Conservation (phyloP, 2,113 vertebrate genomes). For the Calypte anna region DNA sequence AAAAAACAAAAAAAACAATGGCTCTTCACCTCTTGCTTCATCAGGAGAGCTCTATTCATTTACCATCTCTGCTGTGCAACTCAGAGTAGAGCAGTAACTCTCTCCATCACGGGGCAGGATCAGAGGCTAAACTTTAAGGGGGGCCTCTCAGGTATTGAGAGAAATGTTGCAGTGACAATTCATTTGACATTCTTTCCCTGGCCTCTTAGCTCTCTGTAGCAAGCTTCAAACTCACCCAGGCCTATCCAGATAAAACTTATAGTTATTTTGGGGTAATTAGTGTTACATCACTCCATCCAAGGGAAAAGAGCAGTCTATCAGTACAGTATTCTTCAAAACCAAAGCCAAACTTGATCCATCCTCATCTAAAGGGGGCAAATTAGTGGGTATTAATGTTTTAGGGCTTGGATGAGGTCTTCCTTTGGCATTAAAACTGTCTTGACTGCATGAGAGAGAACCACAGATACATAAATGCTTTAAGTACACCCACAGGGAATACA, state of each 20-base stretch:
- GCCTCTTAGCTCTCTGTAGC: not conserved
- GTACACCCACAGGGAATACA: conserved; percentile 7
- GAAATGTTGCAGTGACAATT: not conserved
- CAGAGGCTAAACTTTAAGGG: not conserved
- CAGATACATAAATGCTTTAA: not conserved
- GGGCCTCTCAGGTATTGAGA: not conserved
- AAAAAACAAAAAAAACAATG: conserved; percentile 13
- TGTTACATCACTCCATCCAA: not conserved
- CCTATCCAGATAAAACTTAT: not conserved
- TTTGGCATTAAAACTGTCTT: conserved; percentile 3
- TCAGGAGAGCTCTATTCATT: not conserved
- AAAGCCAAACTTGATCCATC: not conserved
- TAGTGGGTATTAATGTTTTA: not conserved
- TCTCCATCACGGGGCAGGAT: conserved; percentile 21
- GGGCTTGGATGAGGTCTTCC: not conserved
- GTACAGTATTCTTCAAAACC: not conserved
- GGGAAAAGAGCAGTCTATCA: not conserved
- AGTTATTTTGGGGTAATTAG: not conserved
- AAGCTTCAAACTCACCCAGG: not conserved
- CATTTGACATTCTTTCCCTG: not conserved
- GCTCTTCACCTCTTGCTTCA: conserved; percentile 45
- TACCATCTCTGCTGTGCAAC: not conserved
- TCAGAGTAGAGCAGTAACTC: not conserved
- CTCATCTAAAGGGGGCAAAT: not conserved
- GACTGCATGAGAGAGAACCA: not conserved